A percentile compares a stretch with the other conserved stretches of the same genome.
Conservation (phyloP, 1,140 invertebrate genomes). For the Eurosta solidaginis region DNA sequence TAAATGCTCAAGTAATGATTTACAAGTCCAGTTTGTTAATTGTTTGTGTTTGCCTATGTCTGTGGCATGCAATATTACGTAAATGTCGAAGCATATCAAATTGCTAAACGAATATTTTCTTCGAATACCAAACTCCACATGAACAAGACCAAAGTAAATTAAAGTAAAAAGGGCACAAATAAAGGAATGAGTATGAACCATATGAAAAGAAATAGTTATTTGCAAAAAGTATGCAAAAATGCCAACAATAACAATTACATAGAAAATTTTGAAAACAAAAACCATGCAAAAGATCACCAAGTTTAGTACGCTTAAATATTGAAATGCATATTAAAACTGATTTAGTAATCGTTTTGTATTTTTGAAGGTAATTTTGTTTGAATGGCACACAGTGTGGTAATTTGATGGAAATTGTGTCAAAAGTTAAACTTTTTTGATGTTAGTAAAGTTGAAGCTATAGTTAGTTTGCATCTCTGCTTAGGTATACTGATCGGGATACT, state of each 20-base stretch:
- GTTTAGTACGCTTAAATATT: background rate
- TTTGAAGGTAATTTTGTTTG: no score
- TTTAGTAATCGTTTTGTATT: no score
- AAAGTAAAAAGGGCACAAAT: background rate
- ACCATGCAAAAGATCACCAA: background rate
- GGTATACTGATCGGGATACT: no score
- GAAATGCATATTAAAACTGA: background rate
- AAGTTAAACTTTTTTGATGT: no score
- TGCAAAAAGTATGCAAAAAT: background rate
- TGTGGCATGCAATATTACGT: background rate
- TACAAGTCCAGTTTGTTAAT: background rate
- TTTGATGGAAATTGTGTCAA: no score
- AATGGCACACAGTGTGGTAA: no score
- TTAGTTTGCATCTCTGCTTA: no score
- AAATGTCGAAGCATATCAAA: slow-evolving; percentile 6
- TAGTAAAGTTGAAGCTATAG: no score
- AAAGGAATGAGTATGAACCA: background rate
- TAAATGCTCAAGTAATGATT: background rate
- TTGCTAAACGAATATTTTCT: background rate
- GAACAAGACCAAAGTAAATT: no score
- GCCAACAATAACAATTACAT: background rate
- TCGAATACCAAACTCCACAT: background rate
- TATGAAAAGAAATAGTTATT: background rate
- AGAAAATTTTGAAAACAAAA: background rate
- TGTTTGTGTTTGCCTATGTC: background rate